Evolutionary conservation across 2,888 invertebrate species (phyloP).

Genomic region (Amphipyra tragopoginis): DNA sequence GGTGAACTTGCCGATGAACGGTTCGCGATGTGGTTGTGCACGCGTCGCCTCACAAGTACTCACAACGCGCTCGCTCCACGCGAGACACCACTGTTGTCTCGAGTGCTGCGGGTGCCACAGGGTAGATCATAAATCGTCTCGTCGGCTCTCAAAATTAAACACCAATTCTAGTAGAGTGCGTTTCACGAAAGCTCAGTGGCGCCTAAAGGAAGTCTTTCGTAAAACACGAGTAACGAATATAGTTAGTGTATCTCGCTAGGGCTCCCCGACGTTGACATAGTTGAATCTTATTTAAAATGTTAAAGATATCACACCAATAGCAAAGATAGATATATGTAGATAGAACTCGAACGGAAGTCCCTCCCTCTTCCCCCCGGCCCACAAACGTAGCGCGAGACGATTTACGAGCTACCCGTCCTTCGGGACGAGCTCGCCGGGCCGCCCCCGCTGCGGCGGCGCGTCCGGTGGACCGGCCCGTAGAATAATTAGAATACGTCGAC

Average conservation of each 20-base stretch:
- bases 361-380: constrained; percentile 3
- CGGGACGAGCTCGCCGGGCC: constrained; percentile 19
- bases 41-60: constrained; percentile 38
- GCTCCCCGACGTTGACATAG: not conserved
- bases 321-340: not conserved
- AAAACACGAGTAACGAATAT: not conserved
- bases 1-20: not conserved
- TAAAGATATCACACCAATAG: not conserved
- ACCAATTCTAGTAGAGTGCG: too few relatives aligned
- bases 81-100: constrained; percentile 15
- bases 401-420: constrained; percentile 47
- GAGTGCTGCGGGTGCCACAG: constrained; percentile 16
- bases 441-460: constrained; percentile 28
- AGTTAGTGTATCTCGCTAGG: not conserved
- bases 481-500: constrained; percentile 35
- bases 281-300: too few relatives aligned
- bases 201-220: too few relatives aligned
- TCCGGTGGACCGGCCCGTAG: constrained; percentile 25
- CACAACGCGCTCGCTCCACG: constrained; percentile 26
- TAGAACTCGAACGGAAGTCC: constrained; percentile 1
- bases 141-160: not conserved
- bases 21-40: constrained; percentile 35
- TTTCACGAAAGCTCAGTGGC: too few relatives aligned
- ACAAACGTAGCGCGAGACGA: constrained; percentile 36
- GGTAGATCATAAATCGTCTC: constrained; percentile 56